These are phyloP conservation scores for Rana temporaria DNA, from an alignment of 2,113 vertebrate genomes.

Conservation along the genomic window DNA sequence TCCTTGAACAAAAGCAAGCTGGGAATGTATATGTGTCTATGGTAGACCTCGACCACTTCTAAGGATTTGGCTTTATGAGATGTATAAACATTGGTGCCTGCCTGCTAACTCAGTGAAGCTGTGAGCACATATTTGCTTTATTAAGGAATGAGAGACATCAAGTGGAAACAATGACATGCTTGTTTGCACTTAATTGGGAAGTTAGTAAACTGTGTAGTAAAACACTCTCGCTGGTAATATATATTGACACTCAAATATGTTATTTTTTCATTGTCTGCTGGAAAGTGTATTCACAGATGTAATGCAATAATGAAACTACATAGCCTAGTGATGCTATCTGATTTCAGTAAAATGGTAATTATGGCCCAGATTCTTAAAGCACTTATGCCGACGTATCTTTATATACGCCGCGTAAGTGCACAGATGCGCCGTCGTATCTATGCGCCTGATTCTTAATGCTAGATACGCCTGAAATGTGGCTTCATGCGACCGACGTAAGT, in stretches of 20 bases:
- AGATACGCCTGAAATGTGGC: too few species aligned
- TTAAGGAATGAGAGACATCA: conserved; percentile 57
- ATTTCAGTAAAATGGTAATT: conserved; percentile 22
- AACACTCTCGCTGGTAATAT: conserved; percentile 42
- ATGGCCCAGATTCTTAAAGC: too few species aligned
- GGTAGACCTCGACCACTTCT: background rate
- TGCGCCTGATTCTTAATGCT: too few species aligned
- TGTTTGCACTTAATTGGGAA: conserved; percentile 26
- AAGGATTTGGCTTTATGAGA: conserved; percentile 8
- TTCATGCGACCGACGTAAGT: too few species aligned
- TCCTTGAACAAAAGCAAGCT: conserved; percentile 9
- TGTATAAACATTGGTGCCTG: conserved; percentile 29
- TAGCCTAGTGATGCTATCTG: conserved; percentile 23
- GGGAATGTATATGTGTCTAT: background rate
- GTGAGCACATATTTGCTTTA: background rate
- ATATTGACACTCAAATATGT: conserved; percentile 34
- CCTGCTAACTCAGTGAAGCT: conserved; percentile 1
- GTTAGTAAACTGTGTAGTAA: conserved; percentile 35
- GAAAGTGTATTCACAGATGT: conserved; percentile 1
- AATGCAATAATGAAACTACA: background rate
- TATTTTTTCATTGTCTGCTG: conserved; percentile 31
- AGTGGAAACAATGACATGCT: conserved; percentile 56
- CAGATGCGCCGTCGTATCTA: too few species aligned
- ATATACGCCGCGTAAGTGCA: too few species aligned
- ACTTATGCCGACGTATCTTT: too few species aligned